Percentiles rank a stretch among this genome's conserved stretches.
These are phyloP conservation scores for Busseola fusca DNA, from an alignment of 2,888 invertebrate genomes.

Conservation along the genomic window DNA sequence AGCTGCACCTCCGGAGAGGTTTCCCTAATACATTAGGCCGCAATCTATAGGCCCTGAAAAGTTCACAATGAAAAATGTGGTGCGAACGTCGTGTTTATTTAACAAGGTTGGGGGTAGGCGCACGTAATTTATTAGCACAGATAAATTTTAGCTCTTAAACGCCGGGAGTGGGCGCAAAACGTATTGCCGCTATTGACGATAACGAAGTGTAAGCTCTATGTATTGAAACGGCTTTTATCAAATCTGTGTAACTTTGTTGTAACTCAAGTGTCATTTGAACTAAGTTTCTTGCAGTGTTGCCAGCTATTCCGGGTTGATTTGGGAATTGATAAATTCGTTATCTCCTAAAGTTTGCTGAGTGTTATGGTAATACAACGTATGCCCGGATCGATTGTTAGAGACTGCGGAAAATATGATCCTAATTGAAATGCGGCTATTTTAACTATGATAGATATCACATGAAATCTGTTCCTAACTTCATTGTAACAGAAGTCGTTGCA, in stretches of 20 bases:
- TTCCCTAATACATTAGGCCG: slow-evolving; percentile 56
- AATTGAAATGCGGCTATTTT: background rate
- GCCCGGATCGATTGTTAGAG: background rate
- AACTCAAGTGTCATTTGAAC: slow-evolving; percentile 31
- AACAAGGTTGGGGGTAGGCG: slow-evolving; percentile 75
- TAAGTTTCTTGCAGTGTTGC: slow-evolving; percentile 38
- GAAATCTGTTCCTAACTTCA: background rate
- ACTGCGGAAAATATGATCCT: background rate
- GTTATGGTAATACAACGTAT: background rate
- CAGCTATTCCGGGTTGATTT: slow-evolving; percentile 25
- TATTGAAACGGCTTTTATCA: slow-evolving; percentile 54
- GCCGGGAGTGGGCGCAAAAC: slow-evolving; percentile 67
- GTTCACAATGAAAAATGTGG: slow-evolving; percentile 80
- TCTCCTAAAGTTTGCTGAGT: background rate
- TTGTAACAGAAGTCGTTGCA: background rate
- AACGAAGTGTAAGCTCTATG: slow-evolving; percentile 65
- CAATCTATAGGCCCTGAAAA: slow-evolving; percentile 66
- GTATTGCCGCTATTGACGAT: slow-evolving; percentile 76
- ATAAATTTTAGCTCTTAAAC: slow-evolving; percentile 81
- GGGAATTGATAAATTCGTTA: slow-evolving; percentile 29
- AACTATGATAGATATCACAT: background rate
- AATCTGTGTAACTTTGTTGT: slow-evolving; percentile 48
- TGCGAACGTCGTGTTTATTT: slow-evolving; percentile 83
- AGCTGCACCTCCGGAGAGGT: slow-evolving; percentile 63
- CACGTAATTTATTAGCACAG: slow-evolving; percentile 81